Evolutionary conservation across 2,888 invertebrate species (phyloP), one percentile per base, ranked within the genome.

Genomic region (Taenaris catops): DNA sequence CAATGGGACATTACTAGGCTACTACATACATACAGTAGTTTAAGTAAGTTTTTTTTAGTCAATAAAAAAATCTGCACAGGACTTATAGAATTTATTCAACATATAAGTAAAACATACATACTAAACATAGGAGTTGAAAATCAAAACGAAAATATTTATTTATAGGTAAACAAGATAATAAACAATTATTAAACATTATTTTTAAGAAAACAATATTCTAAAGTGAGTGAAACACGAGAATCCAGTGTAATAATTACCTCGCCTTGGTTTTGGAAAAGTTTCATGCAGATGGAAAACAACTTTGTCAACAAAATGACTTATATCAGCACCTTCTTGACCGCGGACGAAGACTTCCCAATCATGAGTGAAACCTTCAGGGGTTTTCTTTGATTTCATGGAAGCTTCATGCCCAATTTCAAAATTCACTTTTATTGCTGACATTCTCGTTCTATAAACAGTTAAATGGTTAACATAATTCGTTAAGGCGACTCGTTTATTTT

Each of bases 321-420:
- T 95, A 63, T 95, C 94, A 49, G 93, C 92, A 53, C 93, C 93
- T 63, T 97, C 96, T 49, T 92, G 91, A 34, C 97, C 97, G 61
- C 94, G 90, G 9, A 98, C 96, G 84, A 94, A 98, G 33, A 98
- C 93, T 74, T 96, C 95, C 98, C 98, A 98, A 73, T 98, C 98
- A 84, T 98, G 98, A 52, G 98, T 98, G 70, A 95, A 97, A 25
- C 96, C 97, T 69, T 96, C 95, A 9, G 92, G 91, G 6, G 96
- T 96, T 55, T 91, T 91, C 68, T 94, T 94, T 33, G 91, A 91
- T 60, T 94, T 92, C 53, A 96, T 71, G 43, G 91, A 90, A 49
- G 98, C 96, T 75, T 92, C 91, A 80, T 98, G 98, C 49, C 98
- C 98, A 71, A 97, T 93, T 88, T 97, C 97, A 64, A 98, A 91